Base-by-base conservation (phyloP, 2,113 vertebrate genomes). In the Lophochroa leadbeateri region DNA sequence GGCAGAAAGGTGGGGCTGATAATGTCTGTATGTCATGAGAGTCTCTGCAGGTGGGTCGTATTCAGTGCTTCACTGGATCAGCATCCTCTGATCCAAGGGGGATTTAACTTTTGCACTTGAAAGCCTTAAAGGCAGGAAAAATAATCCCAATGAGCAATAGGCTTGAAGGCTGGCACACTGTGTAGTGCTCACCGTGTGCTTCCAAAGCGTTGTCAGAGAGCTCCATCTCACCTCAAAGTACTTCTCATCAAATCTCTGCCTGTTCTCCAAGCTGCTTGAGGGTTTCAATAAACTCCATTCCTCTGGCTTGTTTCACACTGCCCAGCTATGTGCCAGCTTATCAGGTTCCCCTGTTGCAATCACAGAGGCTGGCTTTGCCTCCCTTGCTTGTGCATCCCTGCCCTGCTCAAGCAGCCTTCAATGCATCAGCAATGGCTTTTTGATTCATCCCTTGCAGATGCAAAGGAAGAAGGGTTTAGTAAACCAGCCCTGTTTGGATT, bases 281-380 rank as follows among this genome's bases (percentile, higher is more conserved):
- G 2, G 4, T n/a, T n/a, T n/a, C 69, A 61, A 31, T 64, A 37
- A 41, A 25, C 52, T 43, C 50, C 47, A 4, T 55, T 58, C 57
- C 71, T 10, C 11, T 0, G 31, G 20, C 46, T 9, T 8, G 57
- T 35, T 35, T 52, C 53, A 7, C 41, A 3, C 39, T 53, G 49
- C 68, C 53, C 29, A 31, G 64, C 37, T 53, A 29, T 7, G 17
- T 67, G 77, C 68, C 86, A 58, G 58, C 72, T 60, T 20, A 23
- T 23, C 21, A 5, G 52, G 28, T 41, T 74, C 47, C 55, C 88
- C 47, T 13, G 14, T 27, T 37, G 65, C n/a, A 1, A 20, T 37
- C 58, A 19, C 25, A 0, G 4, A n/a, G 47, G 18, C n/a, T 1
- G 3, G 17, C 4, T 1, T n/a, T 71, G 44, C 69, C 79, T 43